Conservation (phyloP, 2,113 vertebrate species). For the Mustela nigripes region DNA sequence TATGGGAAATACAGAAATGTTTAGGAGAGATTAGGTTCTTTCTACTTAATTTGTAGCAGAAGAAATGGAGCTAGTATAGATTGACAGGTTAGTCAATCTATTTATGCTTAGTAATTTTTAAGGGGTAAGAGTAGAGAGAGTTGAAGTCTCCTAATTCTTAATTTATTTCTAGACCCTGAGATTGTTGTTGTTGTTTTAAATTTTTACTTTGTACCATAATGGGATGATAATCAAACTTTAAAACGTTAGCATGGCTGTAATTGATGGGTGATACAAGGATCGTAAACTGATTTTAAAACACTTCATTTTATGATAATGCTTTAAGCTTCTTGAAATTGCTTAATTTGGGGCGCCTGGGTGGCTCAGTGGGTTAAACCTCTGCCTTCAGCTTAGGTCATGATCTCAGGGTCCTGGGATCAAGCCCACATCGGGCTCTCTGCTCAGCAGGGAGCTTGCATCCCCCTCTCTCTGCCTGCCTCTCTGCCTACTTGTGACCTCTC, state of each 20-base stretch:
- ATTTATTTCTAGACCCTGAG: slow-evolving; percentile 13
- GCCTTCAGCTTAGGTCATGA: too few species aligned
- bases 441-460: too few species aligned
- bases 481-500: too few species aligned
- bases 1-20: not conserved
- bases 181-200: not conserved
- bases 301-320: slow-evolving; percentile 56
- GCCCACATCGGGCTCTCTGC: too few species aligned
- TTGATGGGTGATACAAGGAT: not conserved
- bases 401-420: too few species aligned
- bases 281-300: slow-evolving; percentile 37
- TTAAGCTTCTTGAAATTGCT: slow-evolving; percentile 44
- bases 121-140: not conserved
- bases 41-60: slow-evolving; percentile 46
- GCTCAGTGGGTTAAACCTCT: too few species aligned
- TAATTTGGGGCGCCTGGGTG: not conserved
- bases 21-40: not conserved
- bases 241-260: not conserved
- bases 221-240: not conserved
- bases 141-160: not conserved
- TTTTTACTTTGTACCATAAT: not conserved
- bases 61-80: slow-evolving; percentile 14
- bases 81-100: not conserved
- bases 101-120: not conserved
- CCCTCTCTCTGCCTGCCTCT: too few species aligned